A percentile compares a stretch with the other conserved stretches of the same genome.
phyloP scores from a whole-genome alignment of 1,140 invertebrate species.

The Drosophila lacertosa region DNA sequence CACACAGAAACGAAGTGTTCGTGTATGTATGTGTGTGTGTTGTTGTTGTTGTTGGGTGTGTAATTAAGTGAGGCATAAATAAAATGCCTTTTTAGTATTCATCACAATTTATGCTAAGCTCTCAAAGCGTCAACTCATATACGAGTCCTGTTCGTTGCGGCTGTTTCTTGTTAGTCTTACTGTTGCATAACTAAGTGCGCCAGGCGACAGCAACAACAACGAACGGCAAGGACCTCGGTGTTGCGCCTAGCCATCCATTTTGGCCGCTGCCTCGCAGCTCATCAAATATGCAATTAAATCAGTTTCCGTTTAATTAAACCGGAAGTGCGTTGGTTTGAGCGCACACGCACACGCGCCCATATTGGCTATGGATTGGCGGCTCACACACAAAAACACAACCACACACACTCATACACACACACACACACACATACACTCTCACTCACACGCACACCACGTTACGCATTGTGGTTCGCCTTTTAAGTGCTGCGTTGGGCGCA shows the following conservation, averaged over 20 bases:
- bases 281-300: conserved; percentile 84
- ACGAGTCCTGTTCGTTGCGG: conserved; percentile 40
- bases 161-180: conserved; percentile 56
- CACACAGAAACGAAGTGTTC: no score
- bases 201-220: conserved; percentile 28
- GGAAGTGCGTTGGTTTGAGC: conserved; percentile 76
- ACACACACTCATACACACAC: conserved; percentile 8
- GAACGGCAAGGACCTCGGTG: conserved; percentile 30
- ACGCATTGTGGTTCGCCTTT: conserved; percentile 68
- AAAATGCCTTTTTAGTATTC: conserved; percentile 84
- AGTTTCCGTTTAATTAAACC: conserved; percentile 84
- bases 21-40: conserved; percentile 16
- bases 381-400: conserved; percentile 28
- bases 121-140: conserved; percentile 77
- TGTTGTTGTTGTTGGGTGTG: conserved; percentile 53
- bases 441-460: conserved; percentile 8
- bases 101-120: conserved; percentile 84
- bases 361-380: conserved; percentile 62
- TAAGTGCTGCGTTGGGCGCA: conserved; percentile 65
- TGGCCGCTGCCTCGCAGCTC: conserved; percentile 68
- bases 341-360: conserved; percentile 35
- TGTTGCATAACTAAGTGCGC: conserved; percentile 77
- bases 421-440: conserved; percentile 4
- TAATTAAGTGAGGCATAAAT: conserved; percentile 81
- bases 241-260: conserved; percentile 61